A percentile compares a stretch with the other conserved stretches of the same genome.
phyloP scores from a whole-genome alignment of 2,888 invertebrate genomes.

The Hydraecia micacea region DNA sequence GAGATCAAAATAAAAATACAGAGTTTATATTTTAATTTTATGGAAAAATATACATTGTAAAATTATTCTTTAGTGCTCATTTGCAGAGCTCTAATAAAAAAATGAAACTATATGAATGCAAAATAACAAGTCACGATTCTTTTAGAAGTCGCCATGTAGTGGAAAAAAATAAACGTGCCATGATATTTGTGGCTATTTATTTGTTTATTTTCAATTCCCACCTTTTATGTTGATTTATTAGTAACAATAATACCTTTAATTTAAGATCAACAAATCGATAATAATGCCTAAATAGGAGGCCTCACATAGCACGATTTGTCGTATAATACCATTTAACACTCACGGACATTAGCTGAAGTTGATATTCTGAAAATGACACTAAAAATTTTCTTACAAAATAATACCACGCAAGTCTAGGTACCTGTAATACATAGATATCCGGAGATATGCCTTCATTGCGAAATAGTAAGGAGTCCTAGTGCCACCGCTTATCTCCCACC shows the following conservation, averaged over 20 bases:
- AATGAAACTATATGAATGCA: conserved; percentile 88
- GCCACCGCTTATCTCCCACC: too few relatives aligned
- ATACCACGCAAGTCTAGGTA: background rate
- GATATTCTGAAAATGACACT: background rate
- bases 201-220: conserved; percentile 77
- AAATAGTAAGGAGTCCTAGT: too few relatives aligned
- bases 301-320: background rate
- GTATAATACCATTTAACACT: background rate
- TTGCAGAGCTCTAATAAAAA: conserved; percentile 87
- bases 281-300: background rate
- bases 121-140: conserved; percentile 91
- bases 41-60: conserved; percentile 88
- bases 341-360: background rate
- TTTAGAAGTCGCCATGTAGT: conserved; percentile 91
- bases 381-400: too few relatives aligned
- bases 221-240: conserved; percentile 27
- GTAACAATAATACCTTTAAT: conserved; percentile 1
- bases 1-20: conserved; percentile 88
- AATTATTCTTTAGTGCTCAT: conserved; percentile 87
- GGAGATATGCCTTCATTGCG: too few relatives aligned
- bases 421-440: too few relatives aligned
- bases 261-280: background rate
- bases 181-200: conserved; percentile 89
- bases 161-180: conserved; percentile 91
- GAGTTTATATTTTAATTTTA: conserved; percentile 90